Evolutionary conservation across 2,888 invertebrate species (phyloP).

Genomic region (Spisula subtruncata): DNA sequence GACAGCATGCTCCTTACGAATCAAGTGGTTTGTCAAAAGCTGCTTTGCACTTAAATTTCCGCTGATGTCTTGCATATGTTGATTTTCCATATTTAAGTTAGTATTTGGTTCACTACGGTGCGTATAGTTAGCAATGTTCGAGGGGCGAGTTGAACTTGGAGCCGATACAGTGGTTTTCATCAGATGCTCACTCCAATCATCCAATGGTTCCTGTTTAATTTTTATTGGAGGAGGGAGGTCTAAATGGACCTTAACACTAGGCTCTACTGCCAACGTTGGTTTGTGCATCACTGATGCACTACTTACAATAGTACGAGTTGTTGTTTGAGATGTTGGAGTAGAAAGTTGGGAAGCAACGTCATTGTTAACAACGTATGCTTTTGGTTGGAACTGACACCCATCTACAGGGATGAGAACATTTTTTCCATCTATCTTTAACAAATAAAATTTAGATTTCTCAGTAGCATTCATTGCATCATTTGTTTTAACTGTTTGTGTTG

Average conservation of each 20-base stretch:
- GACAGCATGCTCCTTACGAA: background rate
- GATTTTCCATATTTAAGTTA: background rate
- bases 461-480: background rate
- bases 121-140: background rate
- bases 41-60: background rate
- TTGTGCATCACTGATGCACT: background rate
- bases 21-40: background rate
- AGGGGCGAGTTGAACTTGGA: background rate
- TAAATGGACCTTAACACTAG: background rate
- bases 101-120: background rate
- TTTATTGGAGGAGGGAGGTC: background rate
- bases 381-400: slow-evolving; percentile 29
- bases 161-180: background rate
- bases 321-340: background rate
- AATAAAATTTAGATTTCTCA: slow-evolving; percentile 57
- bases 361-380: slow-evolving; percentile 49
- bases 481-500: background rate
- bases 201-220: slow-evolving; percentile 15
- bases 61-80: background rate
- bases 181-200: background rate
- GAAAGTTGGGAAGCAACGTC: background rate
- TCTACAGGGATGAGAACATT: slow-evolving; percentile 61
- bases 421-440: slow-evolving; percentile 60
- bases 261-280: background rate
- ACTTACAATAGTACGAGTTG: too few species aligned